A percentile compares a stretch with the other conserved stretches of the same genome.
Conservation (phyloP, 2,797 vertebrate genomes). For the Acipenser transmontanus region DNA sequence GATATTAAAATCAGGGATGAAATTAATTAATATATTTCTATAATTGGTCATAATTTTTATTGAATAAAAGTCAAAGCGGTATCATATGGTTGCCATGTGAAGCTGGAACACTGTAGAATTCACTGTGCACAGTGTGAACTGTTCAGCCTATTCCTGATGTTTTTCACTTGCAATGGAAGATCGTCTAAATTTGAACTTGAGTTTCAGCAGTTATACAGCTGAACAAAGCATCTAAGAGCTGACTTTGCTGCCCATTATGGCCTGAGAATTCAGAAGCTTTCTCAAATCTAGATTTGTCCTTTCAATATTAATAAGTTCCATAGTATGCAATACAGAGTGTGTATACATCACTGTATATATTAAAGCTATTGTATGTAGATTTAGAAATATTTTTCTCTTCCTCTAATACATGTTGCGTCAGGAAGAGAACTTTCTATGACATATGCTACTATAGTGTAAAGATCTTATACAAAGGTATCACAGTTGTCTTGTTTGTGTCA, state of each 20-base stretch:
- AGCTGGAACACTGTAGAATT: neutral
- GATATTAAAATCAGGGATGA: slow-evolving; percentile 64
- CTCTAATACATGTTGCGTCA: too few species aligned
- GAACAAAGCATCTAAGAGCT: neutral
- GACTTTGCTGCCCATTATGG: slow-evolving; percentile 12
- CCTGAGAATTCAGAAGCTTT: slow-evolving; percentile 26
- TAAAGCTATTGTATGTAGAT: too few species aligned
- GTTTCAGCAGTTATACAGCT: slow-evolving; percentile 17
- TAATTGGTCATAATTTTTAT: slow-evolving; percentile 73
- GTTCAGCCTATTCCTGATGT: slow-evolving; percentile 29
- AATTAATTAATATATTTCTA: slow-evolving; percentile 70
- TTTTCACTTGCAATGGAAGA: slow-evolving; percentile 27
- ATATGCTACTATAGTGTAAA: too few species aligned
- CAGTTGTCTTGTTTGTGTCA: too few species aligned
- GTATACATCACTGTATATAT: too few species aligned
- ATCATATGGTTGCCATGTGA: slow-evolving; percentile 64
- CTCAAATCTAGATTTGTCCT: slow-evolving; percentile 23
- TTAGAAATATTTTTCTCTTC: too few species aligned
- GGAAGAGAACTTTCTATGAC: too few species aligned
- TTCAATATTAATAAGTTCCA: slow-evolving; percentile 24
- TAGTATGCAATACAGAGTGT: neutral
- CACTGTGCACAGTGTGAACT: slow-evolving; percentile 47
- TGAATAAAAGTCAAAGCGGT: slow-evolving; percentile 47
- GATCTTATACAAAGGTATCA: too few species aligned
- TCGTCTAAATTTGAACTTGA: slow-evolving; percentile 16